Percentiles rank a stretch among this genome's conserved stretches.
These are phyloP conservation scores for Amblyteles armatorius DNA, from an alignment of 2,888 invertebrate genomes.

Conservation along the genomic window DNA sequence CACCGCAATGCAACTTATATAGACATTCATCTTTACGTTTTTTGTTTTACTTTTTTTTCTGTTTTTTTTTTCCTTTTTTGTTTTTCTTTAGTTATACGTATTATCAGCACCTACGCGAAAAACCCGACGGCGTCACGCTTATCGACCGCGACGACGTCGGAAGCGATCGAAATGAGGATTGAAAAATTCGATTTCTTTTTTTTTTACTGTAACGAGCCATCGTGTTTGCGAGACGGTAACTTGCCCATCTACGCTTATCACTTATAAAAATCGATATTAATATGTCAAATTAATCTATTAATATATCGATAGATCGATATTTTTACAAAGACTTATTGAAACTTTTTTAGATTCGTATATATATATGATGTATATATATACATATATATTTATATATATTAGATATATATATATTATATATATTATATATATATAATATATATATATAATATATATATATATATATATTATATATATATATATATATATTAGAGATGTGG, in stretches of 20 bases:
- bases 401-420: no score
- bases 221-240: not conserved
- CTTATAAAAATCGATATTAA: not conserved
- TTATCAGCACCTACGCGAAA: constrained; percentile 63
- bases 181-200: constrained; percentile 20
- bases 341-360: not conserved
- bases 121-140: constrained; percentile 53
- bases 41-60: not conserved
- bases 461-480: not conserved
- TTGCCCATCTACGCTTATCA: not conserved
- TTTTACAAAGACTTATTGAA: not conserved
- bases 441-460: not conserved
- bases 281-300: not conserved
- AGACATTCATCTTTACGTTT: constrained; percentile 54
- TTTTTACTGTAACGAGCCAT: constrained; percentile 25
- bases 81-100: constrained; percentile 32
- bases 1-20: constrained; percentile 45
- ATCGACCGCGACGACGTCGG: constrained; percentile 48
- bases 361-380: not conserved
- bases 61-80: not conserved
- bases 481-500: no score
- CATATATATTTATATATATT: no score
- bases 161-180: constrained; percentile 54
- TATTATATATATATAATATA: no score
- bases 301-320: not conserved